phyloP scores from a whole-genome alignment of 1,140 invertebrate genomes.

The Carcinoscorpius rotundicauda region DNA sequence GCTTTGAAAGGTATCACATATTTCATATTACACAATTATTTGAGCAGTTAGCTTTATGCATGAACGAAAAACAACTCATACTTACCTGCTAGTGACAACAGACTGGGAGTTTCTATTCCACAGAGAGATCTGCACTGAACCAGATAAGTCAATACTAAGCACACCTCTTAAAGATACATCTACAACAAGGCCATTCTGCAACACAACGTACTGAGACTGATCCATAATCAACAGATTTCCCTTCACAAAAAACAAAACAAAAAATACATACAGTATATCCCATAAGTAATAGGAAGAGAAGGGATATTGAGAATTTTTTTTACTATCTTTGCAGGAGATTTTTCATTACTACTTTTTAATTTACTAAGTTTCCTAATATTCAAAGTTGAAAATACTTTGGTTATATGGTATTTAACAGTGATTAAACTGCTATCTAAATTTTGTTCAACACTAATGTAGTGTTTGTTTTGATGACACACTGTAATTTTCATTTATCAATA shows the following conservation, averaged over 20 bases:
- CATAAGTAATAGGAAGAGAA: no score
- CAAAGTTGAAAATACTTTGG: no score
- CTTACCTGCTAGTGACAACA: slow-evolving; percentile 58
- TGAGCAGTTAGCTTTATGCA: slow-evolving; percentile 3
- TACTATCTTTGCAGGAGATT: no score
- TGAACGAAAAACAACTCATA: slow-evolving; percentile 3
- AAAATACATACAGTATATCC: neutral
- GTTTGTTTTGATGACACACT: no score
- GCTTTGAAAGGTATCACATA: neutral
- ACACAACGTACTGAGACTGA: slow-evolving; percentile 49
- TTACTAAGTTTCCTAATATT: no score
- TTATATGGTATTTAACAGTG: no score
- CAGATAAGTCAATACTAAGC: slow-evolving; percentile 67
- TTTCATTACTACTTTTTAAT: no score
- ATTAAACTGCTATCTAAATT: no score
- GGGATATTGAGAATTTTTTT: no score
- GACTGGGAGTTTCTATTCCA: slow-evolving; percentile 79
- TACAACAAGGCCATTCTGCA: slow-evolving; percentile 59
- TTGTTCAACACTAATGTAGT: no score
- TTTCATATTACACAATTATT: slow-evolving; percentile 7
- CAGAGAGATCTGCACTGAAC: slow-evolving; percentile 67
- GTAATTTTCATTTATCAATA: no score
- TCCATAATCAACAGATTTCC: slow-evolving; percentile 59
- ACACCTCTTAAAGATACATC: slow-evolving; percentile 55
- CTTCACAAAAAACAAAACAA: slow-evolving; percentile 34